A percentile compares a stretch with the other conserved stretches of the same genome.
Evolutionary conservation across 2,888 invertebrate genomes (phyloP).

Genomic region (Cataglyphis rosenhaueri): DNA sequence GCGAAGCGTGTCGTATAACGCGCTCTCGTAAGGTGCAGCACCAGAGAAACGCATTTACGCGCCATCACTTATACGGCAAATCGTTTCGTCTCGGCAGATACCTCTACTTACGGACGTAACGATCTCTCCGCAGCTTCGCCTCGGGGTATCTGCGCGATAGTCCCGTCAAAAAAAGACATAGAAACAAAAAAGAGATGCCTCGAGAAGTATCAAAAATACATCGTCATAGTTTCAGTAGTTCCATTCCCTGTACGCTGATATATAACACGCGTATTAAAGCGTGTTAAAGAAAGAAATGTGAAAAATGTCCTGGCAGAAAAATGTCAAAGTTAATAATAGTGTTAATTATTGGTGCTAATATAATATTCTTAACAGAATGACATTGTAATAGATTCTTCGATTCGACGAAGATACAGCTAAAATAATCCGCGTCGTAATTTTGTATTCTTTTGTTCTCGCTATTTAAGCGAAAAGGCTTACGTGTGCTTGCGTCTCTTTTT

Average conservation of each 20-base stretch:
- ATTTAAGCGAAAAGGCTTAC: neutral
- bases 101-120: constrained; percentile 63
- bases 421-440: neutral
- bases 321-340: neutral
- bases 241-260: neutral
- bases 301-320: neutral
- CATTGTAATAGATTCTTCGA: neutral
- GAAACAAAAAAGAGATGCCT: neutral
- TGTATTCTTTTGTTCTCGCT: neutral
- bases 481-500: neutral
- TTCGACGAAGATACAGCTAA: neutral
- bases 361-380: neutral
- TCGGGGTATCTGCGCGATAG: constrained; percentile 34
- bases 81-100: constrained; percentile 69
- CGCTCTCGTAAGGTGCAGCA: constrained; percentile 64
- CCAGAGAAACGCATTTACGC: constrained; percentile 63
- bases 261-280: neutral
- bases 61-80: constrained; percentile 73
- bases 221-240: neutral
- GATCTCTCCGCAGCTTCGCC: constrained; percentile 54
- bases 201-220: constrained; percentile 3
- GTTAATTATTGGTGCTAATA: neutral
- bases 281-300: neutral
- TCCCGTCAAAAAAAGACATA: neutral
- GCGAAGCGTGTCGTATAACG: constrained; percentile 51